These are phyloP conservation scores for Ceyx cyanopectus DNA, from an alignment of 2,113 vertebrate genomes.

Conservation along the genomic window DNA sequence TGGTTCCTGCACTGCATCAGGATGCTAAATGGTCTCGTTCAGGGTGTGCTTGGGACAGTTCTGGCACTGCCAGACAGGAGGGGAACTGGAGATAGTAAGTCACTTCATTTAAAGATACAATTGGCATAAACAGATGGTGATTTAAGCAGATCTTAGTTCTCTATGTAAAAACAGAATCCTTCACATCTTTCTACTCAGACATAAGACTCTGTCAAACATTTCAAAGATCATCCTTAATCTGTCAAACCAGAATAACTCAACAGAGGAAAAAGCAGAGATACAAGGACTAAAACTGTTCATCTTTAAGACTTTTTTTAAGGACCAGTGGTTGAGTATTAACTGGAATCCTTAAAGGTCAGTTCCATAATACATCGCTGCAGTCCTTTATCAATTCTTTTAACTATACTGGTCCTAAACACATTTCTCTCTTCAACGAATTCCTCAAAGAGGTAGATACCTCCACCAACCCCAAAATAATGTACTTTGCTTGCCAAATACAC, in stretches of 20 bases:
- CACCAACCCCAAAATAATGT: slow-evolving; percentile 96
- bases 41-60: not conserved
- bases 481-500: slow-evolving; percentile 92
- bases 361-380: slow-evolving; percentile 88
- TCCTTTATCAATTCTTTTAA: slow-evolving; percentile 85
- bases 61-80: not conserved
- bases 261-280: not conserved
- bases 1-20: rapidly evolving
- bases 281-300: not conserved
- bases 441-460: slow-evolving; percentile 89
- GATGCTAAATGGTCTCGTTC: not conserved
- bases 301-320: not conserved
- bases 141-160: not conserved
- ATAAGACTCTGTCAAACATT: not conserved
- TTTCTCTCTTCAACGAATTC: slow-evolving; percentile 82
- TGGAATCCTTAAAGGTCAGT: slow-evolving; percentile 80
- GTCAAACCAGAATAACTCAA: not conserved
- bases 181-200: not conserved
- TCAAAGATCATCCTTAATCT: not conserved
- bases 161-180: not conserved
- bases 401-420: slow-evolving; percentile 77
- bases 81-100: too few relatives aligned
- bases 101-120: not conserved
- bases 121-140: not conserved
- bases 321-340: not conserved